Conservation (phyloP, 2,888 invertebrate species). For the Argynnis bischoffii region DNA sequence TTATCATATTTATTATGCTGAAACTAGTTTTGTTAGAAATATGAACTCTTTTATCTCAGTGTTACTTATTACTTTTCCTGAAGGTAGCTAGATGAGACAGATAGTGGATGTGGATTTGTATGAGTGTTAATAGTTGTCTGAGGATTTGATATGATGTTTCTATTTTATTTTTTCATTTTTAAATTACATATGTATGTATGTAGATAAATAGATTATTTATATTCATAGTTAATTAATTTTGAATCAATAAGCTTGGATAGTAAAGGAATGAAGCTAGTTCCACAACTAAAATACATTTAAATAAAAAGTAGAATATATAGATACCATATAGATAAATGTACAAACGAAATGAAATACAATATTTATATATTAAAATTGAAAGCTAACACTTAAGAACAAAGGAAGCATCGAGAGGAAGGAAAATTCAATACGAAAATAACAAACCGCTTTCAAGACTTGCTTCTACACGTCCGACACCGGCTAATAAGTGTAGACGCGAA, state of each 20-base stretch:
- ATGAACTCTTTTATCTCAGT: too few species aligned
- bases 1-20: neutral
- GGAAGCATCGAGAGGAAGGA: constrained; percentile 23
- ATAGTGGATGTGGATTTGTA: neutral
- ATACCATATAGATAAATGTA: neutral
- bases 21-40: constrained; percentile 3
- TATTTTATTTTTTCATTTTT: too few species aligned
- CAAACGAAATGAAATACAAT: constrained; percentile 5
- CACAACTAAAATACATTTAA: too few species aligned
- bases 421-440: constrained; percentile 44
- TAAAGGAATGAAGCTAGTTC: too few species aligned
- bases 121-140: neutral
- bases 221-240: too few species aligned
- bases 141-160: too few species aligned
- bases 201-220: too few species aligned
- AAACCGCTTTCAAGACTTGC: constrained; percentile 51
- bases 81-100: neutral
- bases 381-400: constrained; percentile 33
- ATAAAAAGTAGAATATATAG: neutral
- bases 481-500: constrained; percentile 67
- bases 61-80: neutral
- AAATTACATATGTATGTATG: too few species aligned
- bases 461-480: constrained; percentile 61
- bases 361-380: constrained; percentile 30
- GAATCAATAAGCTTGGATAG: too few species aligned